These are phyloP conservation scores for Cheilosia impressa DNA, from an alignment of 2,888 invertebrate genomes.

Conservation along the genomic window DNA sequence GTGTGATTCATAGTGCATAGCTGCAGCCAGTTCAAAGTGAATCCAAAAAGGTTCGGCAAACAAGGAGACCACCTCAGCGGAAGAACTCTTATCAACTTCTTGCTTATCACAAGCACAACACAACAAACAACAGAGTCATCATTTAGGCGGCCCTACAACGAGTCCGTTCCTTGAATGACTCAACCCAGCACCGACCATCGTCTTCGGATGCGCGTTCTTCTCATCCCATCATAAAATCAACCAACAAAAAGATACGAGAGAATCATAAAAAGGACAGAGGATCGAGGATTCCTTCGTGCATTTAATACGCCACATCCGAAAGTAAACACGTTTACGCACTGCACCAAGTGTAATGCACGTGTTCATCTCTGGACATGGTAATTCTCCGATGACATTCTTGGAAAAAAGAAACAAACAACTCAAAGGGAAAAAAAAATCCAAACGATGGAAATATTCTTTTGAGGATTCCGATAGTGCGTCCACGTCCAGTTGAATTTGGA, in stretches of 20 bases:
- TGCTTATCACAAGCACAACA: slow-evolving; percentile 55
- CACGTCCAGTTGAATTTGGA: slow-evolving; percentile 41
- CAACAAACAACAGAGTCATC: slow-evolving; percentile 71
- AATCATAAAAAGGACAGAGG: slow-evolving; percentile 41
- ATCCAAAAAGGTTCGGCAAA: slow-evolving; percentile 65
- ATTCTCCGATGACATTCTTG: slow-evolving; percentile 74
- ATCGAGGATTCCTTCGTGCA: slow-evolving; percentile 34
- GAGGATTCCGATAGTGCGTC: slow-evolving; percentile 70
- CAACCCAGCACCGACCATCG: slow-evolving; percentile 24
- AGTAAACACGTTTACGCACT: slow-evolving; percentile 65
- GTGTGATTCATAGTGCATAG: slow-evolving; percentile 57
- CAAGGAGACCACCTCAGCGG: slow-evolving; percentile 65
- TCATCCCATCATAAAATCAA: slow-evolving; percentile 53
- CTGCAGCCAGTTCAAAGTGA: slow-evolving; percentile 34
- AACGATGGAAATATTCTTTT: slow-evolving; percentile 61
- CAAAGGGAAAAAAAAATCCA: slow-evolving; percentile 8
- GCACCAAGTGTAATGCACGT: slow-evolving; percentile 71
- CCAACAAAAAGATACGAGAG: slow-evolving; percentile 9
- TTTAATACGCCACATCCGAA: slow-evolving; percentile 54
- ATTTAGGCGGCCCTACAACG: slow-evolving; percentile 52
- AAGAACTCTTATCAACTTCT: slow-evolving; percentile 59
- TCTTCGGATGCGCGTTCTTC: slow-evolving; percentile 13
- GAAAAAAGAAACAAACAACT: slow-evolving; percentile 36
- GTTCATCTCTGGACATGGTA: slow-evolving; percentile 72
- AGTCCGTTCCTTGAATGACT: slow-evolving; percentile 58